Evolutionary conservation across 1,140 invertebrate species (phyloP).

Genomic region (Drosophila carrolli): DNA sequence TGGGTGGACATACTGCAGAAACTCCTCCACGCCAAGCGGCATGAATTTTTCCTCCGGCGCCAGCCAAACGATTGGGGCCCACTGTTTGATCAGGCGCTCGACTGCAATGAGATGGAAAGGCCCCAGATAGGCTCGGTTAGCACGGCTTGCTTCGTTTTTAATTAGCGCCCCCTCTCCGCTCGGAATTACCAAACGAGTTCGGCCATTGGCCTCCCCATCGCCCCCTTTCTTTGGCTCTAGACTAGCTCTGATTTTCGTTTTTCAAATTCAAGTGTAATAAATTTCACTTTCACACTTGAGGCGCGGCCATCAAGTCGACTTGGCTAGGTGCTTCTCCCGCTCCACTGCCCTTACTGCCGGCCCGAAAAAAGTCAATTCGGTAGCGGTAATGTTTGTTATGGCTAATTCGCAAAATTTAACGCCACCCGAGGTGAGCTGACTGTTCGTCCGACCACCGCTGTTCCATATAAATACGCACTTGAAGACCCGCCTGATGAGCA

Average conservation of each 20-base stretch:
- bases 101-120: conserved; percentile 77
- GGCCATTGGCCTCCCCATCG: conserved; percentile 26
- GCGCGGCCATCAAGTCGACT: conserved; percentile 54
- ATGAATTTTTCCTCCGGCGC: conserved; percentile 88
- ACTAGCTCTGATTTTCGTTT: conserved; percentile 70
- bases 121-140: conserved; percentile 32
- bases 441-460: conserved; percentile 29
- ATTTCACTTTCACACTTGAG: conserved; percentile 79
- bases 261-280: conserved; percentile 71
- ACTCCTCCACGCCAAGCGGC: conserved; percentile 87
- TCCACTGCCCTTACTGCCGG: not conserved
- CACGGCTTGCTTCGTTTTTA: conserved; percentile 38
- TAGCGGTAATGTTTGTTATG: conserved; percentile 19
- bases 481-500: conserved; percentile 10
- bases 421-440: conserved; percentile 19
- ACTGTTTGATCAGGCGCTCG: conserved; percentile 85
- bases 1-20: conserved; percentile 86
- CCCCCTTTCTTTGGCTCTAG: conserved; percentile 3
- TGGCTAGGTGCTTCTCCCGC: conserved; percentile 39
- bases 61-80: conserved; percentile 88
- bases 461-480: conserved; percentile 70
- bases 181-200: conserved; percentile 53
- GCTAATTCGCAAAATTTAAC: conserved; percentile 67
- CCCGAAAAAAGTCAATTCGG: conserved; percentile 3
- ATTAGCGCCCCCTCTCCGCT: conserved; percentile 34